phyloP scores from a whole-genome alignment of 2,797 vertebrate species.

The Luscinia megarhynchos region DNA sequence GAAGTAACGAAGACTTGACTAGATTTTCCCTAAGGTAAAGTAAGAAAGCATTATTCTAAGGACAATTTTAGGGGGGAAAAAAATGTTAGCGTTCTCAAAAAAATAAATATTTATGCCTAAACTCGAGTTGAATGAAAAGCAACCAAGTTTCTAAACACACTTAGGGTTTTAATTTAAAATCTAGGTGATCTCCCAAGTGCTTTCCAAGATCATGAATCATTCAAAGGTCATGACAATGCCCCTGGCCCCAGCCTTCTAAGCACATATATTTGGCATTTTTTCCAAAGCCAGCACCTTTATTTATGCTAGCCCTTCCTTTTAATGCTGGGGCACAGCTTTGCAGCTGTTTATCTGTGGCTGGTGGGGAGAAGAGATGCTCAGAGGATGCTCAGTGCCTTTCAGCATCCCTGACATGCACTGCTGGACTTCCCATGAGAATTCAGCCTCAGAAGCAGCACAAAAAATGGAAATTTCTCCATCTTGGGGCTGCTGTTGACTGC shows the following conservation, averaged over 20 bases:
- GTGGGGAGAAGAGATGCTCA: background rate
- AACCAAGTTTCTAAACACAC: background rate
- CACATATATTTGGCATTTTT: background rate
- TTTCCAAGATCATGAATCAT: background rate
- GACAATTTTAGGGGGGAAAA: background rate
- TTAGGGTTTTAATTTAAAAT: background rate
- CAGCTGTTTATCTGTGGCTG: background rate
- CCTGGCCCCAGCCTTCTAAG: background rate
- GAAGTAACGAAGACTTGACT: accelerated
- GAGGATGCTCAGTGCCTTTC: background rate
- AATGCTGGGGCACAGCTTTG: background rate
- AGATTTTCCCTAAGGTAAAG: background rate
- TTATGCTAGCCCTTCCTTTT: background rate
- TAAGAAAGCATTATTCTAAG: background rate
- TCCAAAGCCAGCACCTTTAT: background rate
- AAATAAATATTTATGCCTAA: background rate
- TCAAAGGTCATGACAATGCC: background rate
- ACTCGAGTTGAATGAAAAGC: background rate
- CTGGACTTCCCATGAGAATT: no score
- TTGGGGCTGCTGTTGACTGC: no score
- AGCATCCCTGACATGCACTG: no score
- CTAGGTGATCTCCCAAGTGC: background rate
- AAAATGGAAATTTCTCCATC: no score
- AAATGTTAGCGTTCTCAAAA: background rate
- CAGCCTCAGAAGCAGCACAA: no score